Evolutionary conservation across 2,113 vertebrate species (phyloP), one percentile per base, ranked within the genome.

Genomic region (Hyla sarda): DNA sequence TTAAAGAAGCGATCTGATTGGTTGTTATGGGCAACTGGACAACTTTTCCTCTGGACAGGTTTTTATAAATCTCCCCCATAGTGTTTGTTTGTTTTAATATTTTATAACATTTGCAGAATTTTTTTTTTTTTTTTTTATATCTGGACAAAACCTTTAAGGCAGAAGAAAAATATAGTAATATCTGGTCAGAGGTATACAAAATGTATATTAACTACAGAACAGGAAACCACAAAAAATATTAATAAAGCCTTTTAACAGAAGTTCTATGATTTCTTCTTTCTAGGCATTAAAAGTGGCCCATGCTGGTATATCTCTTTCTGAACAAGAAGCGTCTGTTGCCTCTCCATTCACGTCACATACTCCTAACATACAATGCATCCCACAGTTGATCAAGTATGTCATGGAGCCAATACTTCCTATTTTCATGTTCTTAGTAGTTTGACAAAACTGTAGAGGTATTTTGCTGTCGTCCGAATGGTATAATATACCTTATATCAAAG

Each of bases 201-300:
- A 25, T 25, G 9, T 25, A 28, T 11, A 62, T 25, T 3, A 2
- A 32, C 2, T 2, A 62, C 4, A 2, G 11, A 28, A 14, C 14
- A 17, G 16, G 7, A 69, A 34, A 69, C 16, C 30, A 34, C 7
- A 45, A 25, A 3, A n/a, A n/a, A n/a, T n/a, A n/a, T n/a, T n/a
- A n/a, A n/a, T n/a, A n/a, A n/a, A n/a, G n/a, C n/a, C 13, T 9
- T 75, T 23, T 7, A 75, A 48, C 1, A 48, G 21, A 23, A 45
- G 7, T 48, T 32, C 11, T 23, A 13, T 37, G 5, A 79, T 79
- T 41, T 1, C 17, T 58, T 81, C 37, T 78, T 94, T 92, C 37
- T 90, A 96, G 95, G 95, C 95, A 88, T 88, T 96, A 92, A 96
- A 96, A 90, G 91, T 91, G 89, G 95, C 95, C 5, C 95, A 95